Percentiles rank a stretch among this genome's conserved stretches.
phyloP scores from a whole-genome alignment of 2,113 vertebrate genomes.

The Phyllopteryx taeniolatus region DNA sequence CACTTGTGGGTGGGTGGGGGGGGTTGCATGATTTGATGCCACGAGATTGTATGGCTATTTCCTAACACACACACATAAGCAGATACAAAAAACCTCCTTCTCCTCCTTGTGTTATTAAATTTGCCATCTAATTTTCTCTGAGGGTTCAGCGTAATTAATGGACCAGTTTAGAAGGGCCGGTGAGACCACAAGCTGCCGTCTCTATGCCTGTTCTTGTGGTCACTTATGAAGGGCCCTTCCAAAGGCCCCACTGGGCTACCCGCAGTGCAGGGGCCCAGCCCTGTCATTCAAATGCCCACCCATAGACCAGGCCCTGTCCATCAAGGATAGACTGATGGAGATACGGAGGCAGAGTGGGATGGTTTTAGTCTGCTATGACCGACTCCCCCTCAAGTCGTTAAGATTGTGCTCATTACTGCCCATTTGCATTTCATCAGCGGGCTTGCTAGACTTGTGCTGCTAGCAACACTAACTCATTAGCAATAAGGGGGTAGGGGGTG shows the following conservation, averaged over 20 bases:
- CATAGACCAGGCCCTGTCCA: conserved; percentile 67
- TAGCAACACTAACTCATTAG: conserved; percentile 65
- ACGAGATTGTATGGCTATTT: conserved; percentile 29
- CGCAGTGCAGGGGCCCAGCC: conserved; percentile 48
- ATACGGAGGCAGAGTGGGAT: conserved; percentile 41
- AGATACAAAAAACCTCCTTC: conserved; percentile 23
- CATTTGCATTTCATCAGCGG: conserved; percentile 94
- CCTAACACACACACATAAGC: conserved; percentile 21
- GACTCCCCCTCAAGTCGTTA: conserved; percentile 78
- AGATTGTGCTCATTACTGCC: conserved; percentile 89
- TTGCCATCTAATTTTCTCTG: conserved; percentile 64
- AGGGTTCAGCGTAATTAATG: conserved; percentile 71
- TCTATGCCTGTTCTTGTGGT: conserved; percentile 43
- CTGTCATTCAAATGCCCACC: conserved; percentile 59
- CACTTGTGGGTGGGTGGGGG: not conserved
- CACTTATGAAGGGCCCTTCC: conserved; percentile 35
- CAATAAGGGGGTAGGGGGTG: conserved; percentile 18
- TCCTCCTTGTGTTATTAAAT: conserved; percentile 63
- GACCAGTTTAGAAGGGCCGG: conserved; percentile 56
- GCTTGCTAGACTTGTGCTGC: conserved; percentile 72
- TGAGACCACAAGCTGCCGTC: conserved; percentile 39
- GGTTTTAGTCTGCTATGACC: conserved; percentile 61
- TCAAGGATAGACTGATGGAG: conserved; percentile 58
- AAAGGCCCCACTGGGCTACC: conserved; percentile 43
- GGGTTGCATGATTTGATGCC: conserved; percentile 14